Evolutionary conservation across 2,113 vertebrate genomes (phyloP), one percentile per base, ranked within the genome.

Genomic region (Nansenia antarctica): DNA sequence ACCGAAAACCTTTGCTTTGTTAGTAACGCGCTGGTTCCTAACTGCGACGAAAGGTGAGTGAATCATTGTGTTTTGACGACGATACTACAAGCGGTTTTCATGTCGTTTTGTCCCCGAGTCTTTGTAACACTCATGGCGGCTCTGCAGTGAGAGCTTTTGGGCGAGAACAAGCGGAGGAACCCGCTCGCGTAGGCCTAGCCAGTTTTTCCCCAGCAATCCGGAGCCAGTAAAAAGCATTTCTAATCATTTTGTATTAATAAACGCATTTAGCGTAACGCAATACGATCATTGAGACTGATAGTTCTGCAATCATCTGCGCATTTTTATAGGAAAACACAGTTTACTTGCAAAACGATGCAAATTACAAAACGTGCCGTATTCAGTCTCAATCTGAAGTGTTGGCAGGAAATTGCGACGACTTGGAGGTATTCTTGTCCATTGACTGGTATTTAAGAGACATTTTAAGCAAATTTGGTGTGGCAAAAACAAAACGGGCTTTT

Each of bases 71-170:
- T 79, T 87, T 87, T 82, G 37, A 15, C 26, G 4, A 67, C 62
- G 30, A n/a, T n/a, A n/a, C 81, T 86, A 84, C 77, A 5, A 60
- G 22, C 47, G 67, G 5, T 86, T 92, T 89, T 90, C 67, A 55
- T 3, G 31, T 53, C 64, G 81, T 80, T 79, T n/a, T 76, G 84
- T 90, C 84, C 75, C 91, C 89, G 91, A 90, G 80, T 88, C 83
- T 73, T 68, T 82, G 69, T 72, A 85, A 82, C 86, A 80, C 90
- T 92, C 88, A 93, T 93, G 92, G 92, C 92, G 91, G 91, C 92
- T 80, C 82, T 68, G 85, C 89, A 76, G 88, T 86, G 90, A 78
- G 82, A 72, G 88, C 82, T 90, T 75, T 37, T 86, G 76, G 90
- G 89, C 74, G 86, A 82, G 79, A 78, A 80, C 75, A 24, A 59